These are phyloP conservation scores for Nemurella pictetii DNA, from an alignment of 2,888 invertebrate species.

Conservation along the genomic window DNA sequence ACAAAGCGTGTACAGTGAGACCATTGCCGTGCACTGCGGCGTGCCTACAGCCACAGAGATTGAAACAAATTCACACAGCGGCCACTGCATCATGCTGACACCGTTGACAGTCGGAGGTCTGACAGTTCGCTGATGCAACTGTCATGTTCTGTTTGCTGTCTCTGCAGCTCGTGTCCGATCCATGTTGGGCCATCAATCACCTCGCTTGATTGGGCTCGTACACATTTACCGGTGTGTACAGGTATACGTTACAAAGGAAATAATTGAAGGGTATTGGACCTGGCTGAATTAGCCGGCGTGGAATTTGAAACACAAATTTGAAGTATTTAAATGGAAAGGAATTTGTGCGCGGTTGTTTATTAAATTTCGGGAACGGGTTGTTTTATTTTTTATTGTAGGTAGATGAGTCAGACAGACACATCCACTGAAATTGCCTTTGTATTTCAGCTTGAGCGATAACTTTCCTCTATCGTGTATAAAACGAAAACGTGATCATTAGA, in stretches of 20 bases:
- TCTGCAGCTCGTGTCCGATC: background rate
- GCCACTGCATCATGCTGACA: background rate
- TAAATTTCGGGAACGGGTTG: no score
- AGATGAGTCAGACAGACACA: no score
- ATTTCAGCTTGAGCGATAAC: no score
- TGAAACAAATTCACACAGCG: background rate
- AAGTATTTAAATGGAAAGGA: background rate
- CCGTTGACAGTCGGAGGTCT: background rate
- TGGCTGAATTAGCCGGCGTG: background rate
- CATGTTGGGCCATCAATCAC: background rate
- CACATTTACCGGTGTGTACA: background rate
- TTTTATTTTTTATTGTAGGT: no score
- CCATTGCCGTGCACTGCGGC: no score
- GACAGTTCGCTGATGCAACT: background rate
- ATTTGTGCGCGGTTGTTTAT: no score
- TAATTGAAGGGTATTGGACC: background rate
- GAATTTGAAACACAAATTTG: background rate
- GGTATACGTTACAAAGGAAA: background rate
- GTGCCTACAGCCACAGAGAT: background rate
- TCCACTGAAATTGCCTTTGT: no score
- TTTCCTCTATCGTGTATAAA: no score
- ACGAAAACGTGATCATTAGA: no score
- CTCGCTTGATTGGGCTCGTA: background rate
- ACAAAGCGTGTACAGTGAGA: no score
- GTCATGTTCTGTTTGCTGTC: background rate